Percentiles rank a stretch among this genome's conserved stretches.
These are phyloP conservation scores for Rhinolophus ferrumequinum DNA, from an alignment of 2,113 vertebrate genomes.

Conservation along the genomic window DNA sequence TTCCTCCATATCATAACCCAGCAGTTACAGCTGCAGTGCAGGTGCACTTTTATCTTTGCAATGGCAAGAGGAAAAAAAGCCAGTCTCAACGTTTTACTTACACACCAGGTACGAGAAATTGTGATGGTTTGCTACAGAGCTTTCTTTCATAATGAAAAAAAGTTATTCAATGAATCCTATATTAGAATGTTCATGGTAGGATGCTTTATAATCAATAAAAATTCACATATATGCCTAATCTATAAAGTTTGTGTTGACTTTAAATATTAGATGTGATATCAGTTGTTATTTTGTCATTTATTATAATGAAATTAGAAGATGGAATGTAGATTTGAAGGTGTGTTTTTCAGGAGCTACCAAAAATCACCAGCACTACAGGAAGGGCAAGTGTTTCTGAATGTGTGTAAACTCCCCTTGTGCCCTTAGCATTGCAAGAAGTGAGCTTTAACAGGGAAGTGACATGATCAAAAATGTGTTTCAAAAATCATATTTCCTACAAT, in stretches of 20 bases:
- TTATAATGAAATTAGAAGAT: constrained; percentile 35
- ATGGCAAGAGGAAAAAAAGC: constrained; percentile 99
- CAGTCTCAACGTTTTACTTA: constrained; percentile 98
- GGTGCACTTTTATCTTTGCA: constrained; percentile 99
- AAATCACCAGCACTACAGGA: constrained; percentile 13
- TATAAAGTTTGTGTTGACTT: constrained; percentile 48
- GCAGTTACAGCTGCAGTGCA: constrained; percentile 93
- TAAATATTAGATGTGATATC: constrained; percentile 1
- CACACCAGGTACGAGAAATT: constrained; percentile 91
- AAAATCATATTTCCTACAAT: not conserved
- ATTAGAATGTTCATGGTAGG: constrained; percentile 23
- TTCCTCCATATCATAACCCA: constrained; percentile 98
- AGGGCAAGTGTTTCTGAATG: not conserved
- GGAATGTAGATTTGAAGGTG: constrained; percentile 41
- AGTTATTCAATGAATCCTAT: not conserved
- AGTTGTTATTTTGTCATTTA: constrained; percentile 45
- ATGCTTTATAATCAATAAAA: constrained; percentile 13
- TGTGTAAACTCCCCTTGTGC: not conserved
- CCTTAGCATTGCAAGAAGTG: not conserved
- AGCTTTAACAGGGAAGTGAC: not conserved
- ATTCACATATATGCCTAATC: not conserved
- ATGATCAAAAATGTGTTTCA: not conserved
- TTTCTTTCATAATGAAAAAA: constrained; percentile 63
- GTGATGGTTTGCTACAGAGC: constrained; percentile 47
- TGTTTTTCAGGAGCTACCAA: constrained; percentile 39